Evolutionary conservation across 1,140 invertebrate species (phyloP).

Genomic region (Cryptotermes secundus): DNA sequence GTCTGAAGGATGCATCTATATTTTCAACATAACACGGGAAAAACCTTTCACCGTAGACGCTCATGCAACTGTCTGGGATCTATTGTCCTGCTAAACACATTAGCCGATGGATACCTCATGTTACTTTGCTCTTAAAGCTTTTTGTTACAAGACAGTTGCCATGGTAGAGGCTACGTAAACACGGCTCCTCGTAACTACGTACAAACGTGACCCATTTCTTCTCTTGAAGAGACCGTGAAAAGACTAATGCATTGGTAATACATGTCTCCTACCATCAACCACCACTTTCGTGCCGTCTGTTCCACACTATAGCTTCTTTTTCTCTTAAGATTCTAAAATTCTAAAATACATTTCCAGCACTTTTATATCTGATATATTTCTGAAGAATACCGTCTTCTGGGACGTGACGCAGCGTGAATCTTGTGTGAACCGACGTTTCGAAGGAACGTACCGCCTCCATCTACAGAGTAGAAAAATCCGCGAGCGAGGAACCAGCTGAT

Average conservation of each 20-base stretch:
- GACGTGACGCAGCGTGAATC: too few relatives aligned
- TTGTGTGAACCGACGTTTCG: too few relatives aligned
- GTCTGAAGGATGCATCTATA: not conserved
- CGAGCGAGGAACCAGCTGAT: too few relatives aligned
- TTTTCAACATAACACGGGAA: not conserved
- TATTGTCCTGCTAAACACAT: not conserved
- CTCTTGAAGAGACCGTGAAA: not conserved
- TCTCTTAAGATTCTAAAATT: not conserved
- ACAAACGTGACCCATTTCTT: not conserved
- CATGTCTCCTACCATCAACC: not conserved
- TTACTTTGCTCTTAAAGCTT: not conserved
- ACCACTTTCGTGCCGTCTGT: not conserved
- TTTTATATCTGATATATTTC: not conserved
- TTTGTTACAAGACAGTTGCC: not conserved
- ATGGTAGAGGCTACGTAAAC: not conserved
- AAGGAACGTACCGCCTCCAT: too few relatives aligned
- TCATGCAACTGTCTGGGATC: not conserved
- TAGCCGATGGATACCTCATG: constrained; percentile 1
- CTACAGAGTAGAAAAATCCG: too few relatives aligned
- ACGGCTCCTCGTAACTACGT: not conserved
- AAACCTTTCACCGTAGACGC: not conserved
- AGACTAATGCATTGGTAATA: not conserved
- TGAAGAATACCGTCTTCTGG: too few relatives aligned
- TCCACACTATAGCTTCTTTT: not conserved
- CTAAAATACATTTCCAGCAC: not conserved